A percentile compares a stretch with the other conserved stretches of the same genome.
Conservation (phyloP, 2,797 vertebrate genomes). For the Notolabrus celidotus region DNA sequence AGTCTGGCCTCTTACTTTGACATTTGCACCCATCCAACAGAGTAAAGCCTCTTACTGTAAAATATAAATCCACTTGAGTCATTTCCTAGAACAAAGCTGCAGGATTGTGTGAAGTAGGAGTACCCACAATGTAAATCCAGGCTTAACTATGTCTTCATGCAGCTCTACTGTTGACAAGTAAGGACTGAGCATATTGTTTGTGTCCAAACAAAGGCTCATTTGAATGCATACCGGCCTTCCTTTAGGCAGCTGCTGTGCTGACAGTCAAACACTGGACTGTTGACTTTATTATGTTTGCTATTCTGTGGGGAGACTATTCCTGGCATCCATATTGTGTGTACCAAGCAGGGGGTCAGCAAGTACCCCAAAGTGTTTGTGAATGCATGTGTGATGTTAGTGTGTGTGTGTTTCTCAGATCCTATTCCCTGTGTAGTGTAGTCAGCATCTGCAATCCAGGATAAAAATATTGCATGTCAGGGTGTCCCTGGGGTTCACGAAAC, state of each 20-base stretch:
- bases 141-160: conserved; percentile 35
- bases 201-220: conserved; percentile 54
- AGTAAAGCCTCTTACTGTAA: conserved; percentile 8
- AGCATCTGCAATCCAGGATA: conserved; percentile 54
- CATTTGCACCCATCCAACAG: conserved; percentile 3
- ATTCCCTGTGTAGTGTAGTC: conserved; percentile 27
- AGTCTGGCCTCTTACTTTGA: conserved; percentile 10
- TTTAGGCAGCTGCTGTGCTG: conserved; percentile 36
- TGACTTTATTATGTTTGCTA: conserved; percentile 47
- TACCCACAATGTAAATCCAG: conserved; percentile 31
- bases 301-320: conserved; percentile 55
- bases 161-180: conserved; percentile 31
- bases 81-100: conserved; percentile 21
- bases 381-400: not conserved
- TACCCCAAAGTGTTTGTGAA: conserved; percentile 12
- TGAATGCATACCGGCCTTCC: conserved; percentile 34
- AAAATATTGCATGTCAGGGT: conserved; percentile 69
- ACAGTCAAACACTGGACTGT: conserved; percentile 53
- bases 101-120: conserved; percentile 26
- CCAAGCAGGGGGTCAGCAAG: conserved; percentile 26
- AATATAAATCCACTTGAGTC: conserved; percentile 10
- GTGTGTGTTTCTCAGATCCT: conserved; percentile 29
- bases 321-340: conserved; percentile 38
- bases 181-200: conserved; percentile 43
- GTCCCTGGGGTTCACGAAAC: conserved; percentile 44